These are phyloP conservation scores for Achatina immaculata DNA, from an alignment of 1,140 invertebrate genomes.

Conservation along the genomic window DNA sequence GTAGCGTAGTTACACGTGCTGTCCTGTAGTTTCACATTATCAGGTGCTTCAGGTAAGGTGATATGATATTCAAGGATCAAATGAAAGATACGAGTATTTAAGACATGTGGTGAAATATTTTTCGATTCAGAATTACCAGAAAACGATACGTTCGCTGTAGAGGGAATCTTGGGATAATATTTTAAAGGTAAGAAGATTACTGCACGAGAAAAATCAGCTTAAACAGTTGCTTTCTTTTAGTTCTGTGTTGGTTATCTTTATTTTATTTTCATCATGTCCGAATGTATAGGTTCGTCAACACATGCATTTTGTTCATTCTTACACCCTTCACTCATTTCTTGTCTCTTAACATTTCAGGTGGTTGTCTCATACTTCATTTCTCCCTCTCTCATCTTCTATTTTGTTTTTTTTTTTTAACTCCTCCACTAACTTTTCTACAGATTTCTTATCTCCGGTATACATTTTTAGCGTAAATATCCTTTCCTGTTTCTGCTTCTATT, in stretches of 20 bases:
- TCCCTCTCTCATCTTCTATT: neutral
- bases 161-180: neutral
- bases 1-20: no score
- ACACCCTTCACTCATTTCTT: neutral
- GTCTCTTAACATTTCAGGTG: neutral
- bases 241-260: neutral
- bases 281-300: neutral
- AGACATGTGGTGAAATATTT: no score
- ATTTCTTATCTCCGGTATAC: neutral
- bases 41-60: no score
- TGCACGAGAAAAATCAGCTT: neutral
- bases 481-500: neutral
- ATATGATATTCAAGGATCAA: no score
- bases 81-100: no score
- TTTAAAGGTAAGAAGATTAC: neutral
- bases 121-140: no score
- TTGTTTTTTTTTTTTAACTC: neutral
- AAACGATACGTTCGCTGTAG: no score
- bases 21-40: no score
- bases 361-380: neutral
- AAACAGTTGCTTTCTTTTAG: neutral
- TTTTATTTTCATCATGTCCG: neutral
- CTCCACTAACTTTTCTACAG: neutral
- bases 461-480: neutral
- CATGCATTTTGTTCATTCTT: neutral